phyloP scores from a whole-genome alignment of 1,140 invertebrate species.

The Drosophila erecta region DNA sequence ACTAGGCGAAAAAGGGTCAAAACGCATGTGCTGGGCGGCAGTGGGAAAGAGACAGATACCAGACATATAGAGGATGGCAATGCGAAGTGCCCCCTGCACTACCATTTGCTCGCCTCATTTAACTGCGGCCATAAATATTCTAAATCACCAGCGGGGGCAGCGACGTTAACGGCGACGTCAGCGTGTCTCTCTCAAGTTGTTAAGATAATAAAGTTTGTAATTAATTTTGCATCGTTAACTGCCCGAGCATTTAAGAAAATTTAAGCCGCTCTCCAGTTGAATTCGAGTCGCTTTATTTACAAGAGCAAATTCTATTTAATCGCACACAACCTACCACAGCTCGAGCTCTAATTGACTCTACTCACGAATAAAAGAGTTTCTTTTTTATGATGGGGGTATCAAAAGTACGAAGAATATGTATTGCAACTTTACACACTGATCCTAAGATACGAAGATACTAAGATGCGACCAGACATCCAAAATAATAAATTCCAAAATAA shows the following conservation, averaged over 20 bases:
- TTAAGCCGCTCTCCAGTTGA: constrained; percentile 22
- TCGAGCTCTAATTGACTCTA: constrained; percentile 58
- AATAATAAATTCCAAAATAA: neutral
- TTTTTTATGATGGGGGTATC: constrained; percentile 2
- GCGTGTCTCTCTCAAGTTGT: constrained; percentile 55
- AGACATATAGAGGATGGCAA: constrained; percentile 2
- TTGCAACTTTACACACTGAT: too few species aligned
- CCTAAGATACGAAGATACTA: too few species aligned
- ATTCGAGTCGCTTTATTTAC: constrained; percentile 23
- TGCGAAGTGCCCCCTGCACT: neutral
- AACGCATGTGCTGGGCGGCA: constrained; percentile 40
- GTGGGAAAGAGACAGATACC: constrained; percentile 7
- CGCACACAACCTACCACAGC: constrained; percentile 4
- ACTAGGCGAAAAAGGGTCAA: constrained; percentile 64
- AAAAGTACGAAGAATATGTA: too few species aligned
- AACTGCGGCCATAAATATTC: constrained; percentile 78
- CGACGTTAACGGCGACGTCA: constrained; percentile 32
- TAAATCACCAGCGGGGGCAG: constrained; percentile 71
- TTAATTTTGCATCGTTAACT: constrained; percentile 81
- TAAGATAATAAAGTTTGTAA: constrained; percentile 82
- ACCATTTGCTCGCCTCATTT: constrained; percentile 71
- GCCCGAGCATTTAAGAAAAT: constrained; percentile 27
- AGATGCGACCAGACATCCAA: too few species aligned
- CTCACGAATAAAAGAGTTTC: constrained; percentile 56
- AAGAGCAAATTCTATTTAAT: constrained; percentile 28